phyloP scores from a whole-genome alignment of 2,888 invertebrate genomes.

The Drosophila antonietae region DNA sequence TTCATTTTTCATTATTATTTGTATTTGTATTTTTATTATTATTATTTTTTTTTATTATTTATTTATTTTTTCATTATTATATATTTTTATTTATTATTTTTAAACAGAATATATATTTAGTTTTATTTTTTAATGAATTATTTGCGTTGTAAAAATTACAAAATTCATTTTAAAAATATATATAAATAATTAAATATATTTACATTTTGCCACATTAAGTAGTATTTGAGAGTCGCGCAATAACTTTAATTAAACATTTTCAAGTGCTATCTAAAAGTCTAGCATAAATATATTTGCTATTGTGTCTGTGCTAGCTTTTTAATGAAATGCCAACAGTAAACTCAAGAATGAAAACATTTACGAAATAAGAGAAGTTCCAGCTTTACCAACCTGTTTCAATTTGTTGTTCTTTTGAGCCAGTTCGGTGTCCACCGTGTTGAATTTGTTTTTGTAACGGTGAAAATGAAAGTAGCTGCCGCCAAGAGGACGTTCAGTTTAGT shows the following conservation, averaged over 20 bases:
- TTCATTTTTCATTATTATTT: too few species aligned
- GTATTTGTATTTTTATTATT: too few species aligned
- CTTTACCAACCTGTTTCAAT: conserved; percentile 45
- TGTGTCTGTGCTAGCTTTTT: background rate
- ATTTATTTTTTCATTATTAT: too few species aligned
- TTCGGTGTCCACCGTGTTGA: conserved; percentile 31
- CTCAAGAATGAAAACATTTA: conserved; percentile 11
- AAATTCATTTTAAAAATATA: background rate
- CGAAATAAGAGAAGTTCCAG: background rate
- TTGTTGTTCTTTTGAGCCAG: conserved; percentile 12
- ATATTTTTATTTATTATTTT: too few species aligned
- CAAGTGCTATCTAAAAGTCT: background rate
- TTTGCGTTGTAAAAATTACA: too few species aligned
- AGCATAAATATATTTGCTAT: conserved; percentile 5
- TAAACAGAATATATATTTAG: too few species aligned
- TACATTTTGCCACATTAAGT: background rate
- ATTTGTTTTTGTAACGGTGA: conserved; percentile 3
- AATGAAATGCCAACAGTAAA: conserved; percentile 41
- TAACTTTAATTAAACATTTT: background rate
- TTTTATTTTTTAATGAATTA: too few species aligned
- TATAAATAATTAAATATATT: background rate
- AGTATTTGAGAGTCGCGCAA: background rate
- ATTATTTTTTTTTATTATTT: too few species aligned
- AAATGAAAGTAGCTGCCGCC: conserved; percentile 18
- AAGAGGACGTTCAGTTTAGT: conserved; percentile 8